Percentiles rank a stretch among this genome's conserved stretches.
phyloP scores from a whole-genome alignment of 2,888 invertebrate species.

The Nephrocerus scutellatus region DNA sequence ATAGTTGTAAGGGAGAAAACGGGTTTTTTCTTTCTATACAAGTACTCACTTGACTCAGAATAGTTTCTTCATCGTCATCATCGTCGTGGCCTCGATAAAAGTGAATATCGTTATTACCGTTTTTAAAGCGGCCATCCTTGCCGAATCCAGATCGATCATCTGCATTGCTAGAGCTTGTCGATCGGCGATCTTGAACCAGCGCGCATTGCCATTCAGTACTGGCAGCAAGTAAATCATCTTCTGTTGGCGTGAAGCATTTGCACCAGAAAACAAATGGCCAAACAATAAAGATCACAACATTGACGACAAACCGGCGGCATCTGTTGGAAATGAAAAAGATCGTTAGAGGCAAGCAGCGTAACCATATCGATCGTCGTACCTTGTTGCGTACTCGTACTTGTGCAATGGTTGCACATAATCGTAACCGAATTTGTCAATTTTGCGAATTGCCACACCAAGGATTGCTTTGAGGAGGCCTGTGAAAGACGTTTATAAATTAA shows the following conservation, averaged over 20 bases:
- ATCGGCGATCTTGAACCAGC: slow-evolving; percentile 21
- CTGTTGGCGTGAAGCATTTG: slow-evolving; percentile 31
- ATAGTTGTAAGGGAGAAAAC: too few species aligned
- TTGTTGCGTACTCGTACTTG: slow-evolving; percentile 25
- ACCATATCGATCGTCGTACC: slow-evolving; percentile 18
- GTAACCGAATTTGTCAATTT: slow-evolving; percentile 28
- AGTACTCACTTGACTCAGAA: slow-evolving; percentile 22
- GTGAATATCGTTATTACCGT: too few species aligned
- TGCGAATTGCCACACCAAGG: slow-evolving; percentile 25
- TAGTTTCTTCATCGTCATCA: slow-evolving; percentile 23
- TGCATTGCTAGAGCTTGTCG: too few species aligned
- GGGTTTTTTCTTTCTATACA: too few species aligned
- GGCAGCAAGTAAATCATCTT: slow-evolving; percentile 29
- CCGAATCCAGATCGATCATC: too few species aligned
- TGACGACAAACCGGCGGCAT: slow-evolving; percentile 30
- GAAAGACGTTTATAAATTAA: too few species aligned
- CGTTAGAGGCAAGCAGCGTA: too few species aligned
- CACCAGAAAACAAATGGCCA: slow-evolving; percentile 32
- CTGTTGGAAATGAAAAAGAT: slow-evolving; percentile 14
- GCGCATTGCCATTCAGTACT: slow-evolving; percentile 31
- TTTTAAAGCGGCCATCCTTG: too few species aligned
- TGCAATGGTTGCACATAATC: slow-evolving; percentile 30
- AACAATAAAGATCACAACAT: slow-evolving; percentile 30
- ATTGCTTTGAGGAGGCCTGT: slow-evolving; percentile 33
- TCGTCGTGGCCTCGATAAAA: slow-evolving; percentile 11